phyloP scores from a whole-genome alignment of 1,140 invertebrate species.

The Aricia agestis region DNA sequence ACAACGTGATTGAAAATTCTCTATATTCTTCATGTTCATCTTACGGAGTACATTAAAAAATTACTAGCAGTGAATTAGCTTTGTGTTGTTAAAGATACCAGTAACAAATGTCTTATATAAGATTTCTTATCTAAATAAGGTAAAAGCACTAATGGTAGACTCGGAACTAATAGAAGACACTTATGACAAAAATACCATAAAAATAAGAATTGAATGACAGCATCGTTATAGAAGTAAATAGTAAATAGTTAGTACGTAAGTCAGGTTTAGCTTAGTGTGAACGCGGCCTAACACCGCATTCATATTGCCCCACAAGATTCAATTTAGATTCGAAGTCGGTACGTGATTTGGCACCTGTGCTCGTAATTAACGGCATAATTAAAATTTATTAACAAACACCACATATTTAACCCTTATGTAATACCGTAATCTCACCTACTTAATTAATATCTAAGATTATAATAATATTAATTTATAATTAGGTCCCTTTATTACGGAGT shows the following conservation, averaged over 20 bases:
- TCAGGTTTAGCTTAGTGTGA: neutral
- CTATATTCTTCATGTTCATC: too few species aligned
- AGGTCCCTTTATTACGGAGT: neutral
- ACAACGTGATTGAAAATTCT: too few species aligned
- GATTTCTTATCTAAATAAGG: too few species aligned
- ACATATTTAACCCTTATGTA: neutral
- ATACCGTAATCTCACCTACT: neutral
- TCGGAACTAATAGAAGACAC: too few species aligned
- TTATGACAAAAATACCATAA: too few species aligned
- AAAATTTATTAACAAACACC: slow-evolving; percentile 1
- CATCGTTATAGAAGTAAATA: too few species aligned
- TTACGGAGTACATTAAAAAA: too few species aligned
- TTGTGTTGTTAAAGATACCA: too few species aligned
- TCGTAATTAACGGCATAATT: slow-evolving; percentile 7
- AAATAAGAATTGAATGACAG: too few species aligned
- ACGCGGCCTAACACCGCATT: neutral
- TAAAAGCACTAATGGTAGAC: too few species aligned
- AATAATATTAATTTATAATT: neutral
- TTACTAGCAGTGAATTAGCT: too few species aligned
- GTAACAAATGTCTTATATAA: too few species aligned
- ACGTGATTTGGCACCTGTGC: slow-evolving; percentile 18
- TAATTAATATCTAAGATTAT: neutral
- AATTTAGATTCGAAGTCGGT: slow-evolving; percentile 16
- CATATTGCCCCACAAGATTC: slow-evolving; percentile 8
- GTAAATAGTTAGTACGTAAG: neutral